A percentile compares a stretch with the other conserved stretches of the same genome.
phyloP scores from a whole-genome alignment of 2,113 vertebrate species.

The Thomomys bottae region DNA sequence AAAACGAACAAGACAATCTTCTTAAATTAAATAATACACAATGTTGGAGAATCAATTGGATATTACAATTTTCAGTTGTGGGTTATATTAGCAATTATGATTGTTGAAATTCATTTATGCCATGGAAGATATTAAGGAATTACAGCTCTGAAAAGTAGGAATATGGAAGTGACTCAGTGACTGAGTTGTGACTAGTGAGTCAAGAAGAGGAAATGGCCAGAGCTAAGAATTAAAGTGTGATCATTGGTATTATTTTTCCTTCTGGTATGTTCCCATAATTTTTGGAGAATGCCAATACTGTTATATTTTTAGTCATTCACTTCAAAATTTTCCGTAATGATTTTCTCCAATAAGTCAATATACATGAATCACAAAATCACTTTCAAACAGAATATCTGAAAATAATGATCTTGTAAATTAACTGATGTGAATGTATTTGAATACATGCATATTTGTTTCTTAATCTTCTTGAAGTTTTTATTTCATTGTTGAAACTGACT shows the following conservation, averaged over 20 bases:
- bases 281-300: neutral
- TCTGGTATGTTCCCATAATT: neutral
- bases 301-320: neutral
- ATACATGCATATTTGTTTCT: neutral
- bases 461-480: no score
- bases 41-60: neutral
- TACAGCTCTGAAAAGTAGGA: neutral
- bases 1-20: neutral
- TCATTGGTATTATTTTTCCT: neutral
- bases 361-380: neutral
- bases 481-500: constrained; percentile 20
- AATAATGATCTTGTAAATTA: neutral
- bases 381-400: neutral
- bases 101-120: neutral
- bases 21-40: neutral
- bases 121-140: neutral
- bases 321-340: neutral
- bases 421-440: neutral
- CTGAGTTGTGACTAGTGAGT: neutral
- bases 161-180: neutral
- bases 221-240: neutral
- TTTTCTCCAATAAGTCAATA: neutral
- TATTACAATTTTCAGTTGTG: neutral
- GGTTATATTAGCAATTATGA: neutral
- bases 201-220: neutral